phyloP scores from a whole-genome alignment of 1,140 invertebrate genomes.

The Drosophila yakuba region DNA sequence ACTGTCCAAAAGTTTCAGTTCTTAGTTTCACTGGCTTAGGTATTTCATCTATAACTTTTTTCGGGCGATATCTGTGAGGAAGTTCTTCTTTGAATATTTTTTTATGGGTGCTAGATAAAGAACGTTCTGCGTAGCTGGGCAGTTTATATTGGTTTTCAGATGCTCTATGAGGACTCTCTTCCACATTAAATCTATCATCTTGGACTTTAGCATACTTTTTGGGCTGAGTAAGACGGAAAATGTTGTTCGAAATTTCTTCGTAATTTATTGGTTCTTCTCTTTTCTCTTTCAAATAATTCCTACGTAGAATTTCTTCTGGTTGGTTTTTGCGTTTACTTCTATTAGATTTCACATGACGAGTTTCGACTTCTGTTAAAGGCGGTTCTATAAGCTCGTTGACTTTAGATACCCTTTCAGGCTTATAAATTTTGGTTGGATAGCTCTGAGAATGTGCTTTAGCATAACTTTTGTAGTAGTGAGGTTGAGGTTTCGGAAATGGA shows the following conservation, averaged over 20 bases:
- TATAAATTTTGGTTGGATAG: not conserved
- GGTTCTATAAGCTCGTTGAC: not conserved
- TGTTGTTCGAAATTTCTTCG: not conserved
- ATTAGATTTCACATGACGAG: not conserved
- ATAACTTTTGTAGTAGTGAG: not conserved
- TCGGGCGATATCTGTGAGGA: not conserved
- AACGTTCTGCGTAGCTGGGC: too few relatives aligned
- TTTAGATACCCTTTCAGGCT: not conserved
- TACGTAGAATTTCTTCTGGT: not conserved
- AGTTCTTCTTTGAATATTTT: not conserved
- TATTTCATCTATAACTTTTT: not conserved
- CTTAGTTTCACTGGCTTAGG: too few relatives aligned
- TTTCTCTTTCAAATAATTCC: not conserved
- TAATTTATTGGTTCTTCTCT: not conserved
- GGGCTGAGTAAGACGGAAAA: too few relatives aligned
- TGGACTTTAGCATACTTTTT: not conserved
- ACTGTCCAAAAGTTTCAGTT: not conserved
- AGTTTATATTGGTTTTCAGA: too few relatives aligned
- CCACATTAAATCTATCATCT: not conserved
- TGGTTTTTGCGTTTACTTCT: too few relatives aligned
- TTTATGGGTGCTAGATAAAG: not conserved
- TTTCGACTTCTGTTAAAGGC: not conserved
- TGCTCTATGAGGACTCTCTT: not conserved
- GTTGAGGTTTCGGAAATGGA: not conserved
- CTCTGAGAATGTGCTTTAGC: not conserved